Percentiles rank a stretch among this genome's conserved stretches.
These are phyloP conservation scores for Hoplodrina blanda DNA, from an alignment of 2,888 invertebrate genomes.

Conservation along the genomic window DNA sequence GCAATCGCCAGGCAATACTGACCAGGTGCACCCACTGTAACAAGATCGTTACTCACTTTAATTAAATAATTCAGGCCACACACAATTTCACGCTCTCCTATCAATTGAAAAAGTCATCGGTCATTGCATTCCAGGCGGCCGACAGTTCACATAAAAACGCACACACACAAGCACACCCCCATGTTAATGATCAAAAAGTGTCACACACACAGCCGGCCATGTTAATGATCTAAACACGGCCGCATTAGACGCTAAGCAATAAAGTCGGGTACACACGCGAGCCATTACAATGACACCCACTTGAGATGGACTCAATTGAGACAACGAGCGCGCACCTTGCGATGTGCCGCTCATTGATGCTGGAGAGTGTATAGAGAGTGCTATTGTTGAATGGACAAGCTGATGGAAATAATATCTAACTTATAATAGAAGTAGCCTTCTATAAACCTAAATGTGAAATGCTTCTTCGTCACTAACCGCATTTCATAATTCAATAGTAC, in stretches of 20 bases:
- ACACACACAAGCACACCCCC: slow-evolving; percentile 42
- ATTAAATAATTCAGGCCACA: slow-evolving; percentile 51
- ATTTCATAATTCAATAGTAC: too few relatives aligned
- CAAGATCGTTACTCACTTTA: slow-evolving; percentile 13
- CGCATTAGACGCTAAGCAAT: slow-evolving; percentile 66
- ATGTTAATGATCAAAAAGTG: slow-evolving; percentile 43
- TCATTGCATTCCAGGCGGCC: slow-evolving; percentile 55
- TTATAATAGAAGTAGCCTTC: neutral
- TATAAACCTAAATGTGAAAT: too few relatives aligned
- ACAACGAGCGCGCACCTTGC: slow-evolving; percentile 64
- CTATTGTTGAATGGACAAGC: neutral
- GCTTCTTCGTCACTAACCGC: too few relatives aligned
- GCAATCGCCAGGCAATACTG: neutral
- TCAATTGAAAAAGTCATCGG: slow-evolving; percentile 59
- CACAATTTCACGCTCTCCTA: slow-evolving; percentile 43
- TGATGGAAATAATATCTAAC: too few relatives aligned
- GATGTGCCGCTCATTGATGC: slow-evolving; percentile 14
- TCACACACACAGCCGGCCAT: slow-evolving; percentile 26
- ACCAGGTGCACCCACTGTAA: slow-evolving; percentile 19
- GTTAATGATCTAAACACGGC: slow-evolving; percentile 62
- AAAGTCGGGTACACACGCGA: slow-evolving; percentile 62
- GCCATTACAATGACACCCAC: slow-evolving; percentile 60
- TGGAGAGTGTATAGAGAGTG: too few relatives aligned
- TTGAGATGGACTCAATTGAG: slow-evolving; percentile 60
- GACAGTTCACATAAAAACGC: slow-evolving; percentile 31